These are phyloP conservation scores for Syncerus caffer DNA, from an alignment of 2,797 vertebrate genomes.

Conservation along the genomic window DNA sequence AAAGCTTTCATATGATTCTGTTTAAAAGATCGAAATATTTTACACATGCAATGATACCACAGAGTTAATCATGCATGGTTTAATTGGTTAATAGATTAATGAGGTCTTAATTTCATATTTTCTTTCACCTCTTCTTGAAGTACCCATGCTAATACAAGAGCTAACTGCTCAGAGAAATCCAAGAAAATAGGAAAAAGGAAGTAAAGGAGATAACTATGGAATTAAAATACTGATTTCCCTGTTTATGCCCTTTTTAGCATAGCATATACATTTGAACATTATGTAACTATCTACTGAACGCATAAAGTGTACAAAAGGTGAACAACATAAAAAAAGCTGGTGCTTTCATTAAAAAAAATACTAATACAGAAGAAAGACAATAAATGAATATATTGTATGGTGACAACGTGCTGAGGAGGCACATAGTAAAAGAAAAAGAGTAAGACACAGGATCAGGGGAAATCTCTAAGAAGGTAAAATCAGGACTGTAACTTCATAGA, in stretches of 20 bases:
- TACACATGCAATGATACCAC: background rate
- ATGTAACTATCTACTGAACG: background rate
- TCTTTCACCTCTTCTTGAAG: background rate
- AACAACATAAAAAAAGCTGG: background rate
- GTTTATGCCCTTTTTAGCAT: background rate
- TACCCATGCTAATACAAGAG: background rate
- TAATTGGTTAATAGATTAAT: background rate
- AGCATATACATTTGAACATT: background rate
- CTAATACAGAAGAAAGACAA: background rate
- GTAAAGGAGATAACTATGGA: background rate
- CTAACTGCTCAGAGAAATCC: background rate
- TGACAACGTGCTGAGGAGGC: background rate
- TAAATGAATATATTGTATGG: rapidly evolving
- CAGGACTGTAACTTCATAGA: background rate
- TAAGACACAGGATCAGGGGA: background rate
- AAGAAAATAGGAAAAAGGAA: background rate
- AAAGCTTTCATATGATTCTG: background rate
- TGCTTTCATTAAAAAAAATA: background rate
- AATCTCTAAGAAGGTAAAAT: background rate
- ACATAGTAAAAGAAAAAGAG: background rate
- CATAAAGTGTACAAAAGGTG: background rate
- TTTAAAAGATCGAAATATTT: conserved; percentile 50
- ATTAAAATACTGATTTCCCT: background rate
- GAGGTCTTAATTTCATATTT: background rate
- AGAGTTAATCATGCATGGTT: background rate